Evolutionary conservation across 2,888 invertebrate genomes (phyloP).

Genomic region (Sicus ferrugineus): DNA sequence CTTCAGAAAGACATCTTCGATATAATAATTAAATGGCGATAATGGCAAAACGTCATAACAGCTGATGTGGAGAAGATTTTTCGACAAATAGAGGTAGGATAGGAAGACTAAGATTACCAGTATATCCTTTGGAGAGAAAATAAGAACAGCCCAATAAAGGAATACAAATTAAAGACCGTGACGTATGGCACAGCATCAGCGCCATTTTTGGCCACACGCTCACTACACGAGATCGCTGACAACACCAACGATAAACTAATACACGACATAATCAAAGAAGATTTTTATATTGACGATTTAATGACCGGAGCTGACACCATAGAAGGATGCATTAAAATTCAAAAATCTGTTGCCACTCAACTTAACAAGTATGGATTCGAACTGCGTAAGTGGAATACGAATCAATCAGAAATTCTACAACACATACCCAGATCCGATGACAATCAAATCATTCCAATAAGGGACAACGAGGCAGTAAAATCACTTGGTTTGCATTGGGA

Average conservation of each 20-base stretch:
- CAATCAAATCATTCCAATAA: conserved; percentile 32
- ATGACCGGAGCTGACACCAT: no score
- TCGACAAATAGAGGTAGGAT: neutral
- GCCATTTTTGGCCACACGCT: neutral
- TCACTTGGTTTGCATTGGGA: neutral
- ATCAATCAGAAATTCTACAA: conserved; percentile 10
- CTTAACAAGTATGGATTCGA: neutral
- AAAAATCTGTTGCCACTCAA: neutral
- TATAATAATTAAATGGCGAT: neutral
- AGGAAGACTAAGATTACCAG: neutral
- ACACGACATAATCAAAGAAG: no score
- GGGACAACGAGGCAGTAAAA: conserved; percentile 20
- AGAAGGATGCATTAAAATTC: neutral
- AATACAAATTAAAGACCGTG: conserved; percentile 29
- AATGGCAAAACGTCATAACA: neutral
- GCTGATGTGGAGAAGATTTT: neutral
- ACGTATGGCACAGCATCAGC: conserved; percentile 11
- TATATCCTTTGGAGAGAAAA: neutral
- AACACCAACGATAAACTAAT: no score
- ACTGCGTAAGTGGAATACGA: conserved; percentile 3
- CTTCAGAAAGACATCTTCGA: neutral
- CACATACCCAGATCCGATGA: conserved; percentile 9
- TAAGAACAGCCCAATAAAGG: neutral
- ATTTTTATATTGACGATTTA: no score
- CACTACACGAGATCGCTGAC: no score